Conservation (phyloP, 2,888 invertebrate genomes). For the Sericinus montela region DNA sequence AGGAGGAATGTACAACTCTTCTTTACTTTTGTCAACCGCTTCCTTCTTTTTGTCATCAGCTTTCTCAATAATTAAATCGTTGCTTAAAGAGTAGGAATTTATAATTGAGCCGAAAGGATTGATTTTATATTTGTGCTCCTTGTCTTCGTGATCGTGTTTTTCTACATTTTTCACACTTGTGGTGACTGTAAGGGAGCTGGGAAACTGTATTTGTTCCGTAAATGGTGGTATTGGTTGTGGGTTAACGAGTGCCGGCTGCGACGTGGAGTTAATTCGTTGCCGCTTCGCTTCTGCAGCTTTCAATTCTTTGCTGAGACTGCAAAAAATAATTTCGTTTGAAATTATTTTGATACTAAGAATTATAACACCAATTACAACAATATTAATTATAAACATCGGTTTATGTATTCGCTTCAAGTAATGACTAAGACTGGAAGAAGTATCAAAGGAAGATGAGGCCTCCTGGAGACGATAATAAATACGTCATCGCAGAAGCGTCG, state of each 20-base stretch:
- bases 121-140: constrained; percentile 33
- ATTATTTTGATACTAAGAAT: too few species aligned
- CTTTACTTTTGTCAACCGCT: constrained; percentile 37
- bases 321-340: constrained; percentile 27
- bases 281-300: constrained; percentile 56
- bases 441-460: too few species aligned
- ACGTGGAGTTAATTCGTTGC: constrained; percentile 43
- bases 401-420: too few species aligned
- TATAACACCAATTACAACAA: too few species aligned
- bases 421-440: too few species aligned
- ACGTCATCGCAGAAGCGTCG: too few species aligned
- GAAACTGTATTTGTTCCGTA: constrained; percentile 61
- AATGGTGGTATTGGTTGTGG: constrained; percentile 28
- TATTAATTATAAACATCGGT: too few species aligned
- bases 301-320: constrained; percentile 64
- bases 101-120: constrained; percentile 41
- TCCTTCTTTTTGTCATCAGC: constrained; percentile 44
- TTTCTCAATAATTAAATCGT: constrained; percentile 54
- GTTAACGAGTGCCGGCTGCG: constrained; percentile 29
- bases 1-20: constrained; percentile 58
- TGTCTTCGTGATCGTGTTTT: constrained; percentile 27
- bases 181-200: constrained; percentile 67
- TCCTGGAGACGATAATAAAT: too few species aligned
- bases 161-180: constrained; percentile 40
- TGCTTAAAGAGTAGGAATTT: constrained; percentile 44